A percentile compares a stretch with the other conserved stretches of the same genome.
phyloP scores from a whole-genome alignment of 1,140 invertebrate genomes.

The Calliopsis andreniformis region DNA sequence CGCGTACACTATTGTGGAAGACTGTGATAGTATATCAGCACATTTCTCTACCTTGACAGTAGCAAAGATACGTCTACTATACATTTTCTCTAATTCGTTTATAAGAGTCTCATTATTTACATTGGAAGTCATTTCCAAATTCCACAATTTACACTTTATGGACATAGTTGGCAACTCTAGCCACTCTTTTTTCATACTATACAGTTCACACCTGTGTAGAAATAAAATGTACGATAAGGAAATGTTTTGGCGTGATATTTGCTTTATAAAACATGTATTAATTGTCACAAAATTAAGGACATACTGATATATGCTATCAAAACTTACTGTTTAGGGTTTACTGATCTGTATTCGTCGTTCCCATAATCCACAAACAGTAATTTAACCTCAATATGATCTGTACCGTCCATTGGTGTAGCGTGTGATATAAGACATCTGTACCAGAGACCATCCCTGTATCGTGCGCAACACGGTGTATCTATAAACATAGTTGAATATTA shows the following conservation, averaged over 20 bases:
- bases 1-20: not conserved
- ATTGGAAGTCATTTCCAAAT: conserved; percentile 25
- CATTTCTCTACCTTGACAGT: conserved; percentile 56
- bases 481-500: not conserved
- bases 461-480: conserved; percentile 72
- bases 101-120: not conserved
- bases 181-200: conserved; percentile 67
- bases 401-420: conserved; percentile 35
- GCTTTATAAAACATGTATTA: too few species aligned
- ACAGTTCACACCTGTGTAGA: conserved; percentile 47
- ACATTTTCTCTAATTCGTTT: conserved; percentile 7
- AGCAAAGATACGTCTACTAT: conserved; percentile 33
- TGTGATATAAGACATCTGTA: conserved; percentile 83
- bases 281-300: too few species aligned
- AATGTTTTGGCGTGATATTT: not conserved
- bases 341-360: conserved; percentile 78
- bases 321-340: conserved; percentile 56
- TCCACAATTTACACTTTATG: conserved; percentile 66
- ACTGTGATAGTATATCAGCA: not conserved
- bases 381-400: conserved; percentile 57
- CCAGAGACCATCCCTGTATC: conserved; percentile 72
- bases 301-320: too few species aligned
- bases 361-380: conserved; percentile 86
- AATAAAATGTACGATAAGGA: conserved; percentile 20
- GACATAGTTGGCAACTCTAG: conserved; percentile 60